Base-by-base conservation (phyloP, 2,113 vertebrate genomes). In the Meles meles region DNA sequence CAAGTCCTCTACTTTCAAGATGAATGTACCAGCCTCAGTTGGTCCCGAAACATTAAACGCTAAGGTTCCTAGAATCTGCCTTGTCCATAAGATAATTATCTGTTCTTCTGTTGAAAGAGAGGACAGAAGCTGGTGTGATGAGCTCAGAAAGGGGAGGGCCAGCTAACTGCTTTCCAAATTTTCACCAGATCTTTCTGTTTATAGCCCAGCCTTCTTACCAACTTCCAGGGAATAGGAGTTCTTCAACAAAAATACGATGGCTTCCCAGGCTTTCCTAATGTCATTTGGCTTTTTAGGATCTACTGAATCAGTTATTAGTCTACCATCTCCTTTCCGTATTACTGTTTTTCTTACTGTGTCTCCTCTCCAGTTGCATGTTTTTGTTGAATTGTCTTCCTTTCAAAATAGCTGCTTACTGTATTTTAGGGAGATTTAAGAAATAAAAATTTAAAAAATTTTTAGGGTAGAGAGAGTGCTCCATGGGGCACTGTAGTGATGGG, bases 61-160 rank as follows among this genome's bases (percentile, higher is more conserved):
- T 11, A 37, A 49, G 18, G 4, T 17, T 21, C 9, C n/a, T 27
- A 15, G 17, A 31, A 6, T 5, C 14, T 29, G 6, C 3, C 27
- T n/a, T 61, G 20, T 3, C 1, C n/a, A 17, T 34, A 31, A 92
- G 31, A 42, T 44, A 20, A 21, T 29, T 10, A 29, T 15, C 63
- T 49, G 6, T 6, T 39, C 11, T 39, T 37, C 39, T 31, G 3
- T 20, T 42, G 17, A 18, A 31, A 86, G 3, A n/a, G 2, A 47
- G 17, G 5, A 3, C 25, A n/a, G 83, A 49, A 6, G 2, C 14
- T 20, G 3, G 3, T 7, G 1, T 1, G 55, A 27, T 1, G 4
- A 61, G 0, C 8, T 4, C 9, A 18, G 59, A 11, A 4, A 6
- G 25, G 6, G 23, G 37, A 44, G 6, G 11, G 20, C 7, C 7